Percentiles rank a stretch among this genome's conserved stretches.
Conservation (phyloP, 2,113 vertebrate genomes). For the Morone saxatilis region DNA sequence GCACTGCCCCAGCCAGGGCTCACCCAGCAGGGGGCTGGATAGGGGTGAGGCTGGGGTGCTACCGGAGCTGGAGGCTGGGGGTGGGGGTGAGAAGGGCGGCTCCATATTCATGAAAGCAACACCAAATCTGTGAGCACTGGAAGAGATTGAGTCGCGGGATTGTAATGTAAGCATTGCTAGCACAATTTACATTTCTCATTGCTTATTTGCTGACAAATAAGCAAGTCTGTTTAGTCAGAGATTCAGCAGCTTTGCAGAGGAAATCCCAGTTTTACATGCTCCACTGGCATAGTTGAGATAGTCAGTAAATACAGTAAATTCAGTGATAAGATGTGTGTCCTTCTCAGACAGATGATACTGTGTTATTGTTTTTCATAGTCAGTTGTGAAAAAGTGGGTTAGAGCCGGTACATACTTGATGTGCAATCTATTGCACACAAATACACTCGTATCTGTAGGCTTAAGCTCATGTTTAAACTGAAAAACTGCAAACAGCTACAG, state of each 20-base stretch:
- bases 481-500: conserved; percentile 63
- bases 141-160: conserved; percentile 37
- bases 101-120: conserved; percentile 70
- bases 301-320: conserved; percentile 36
- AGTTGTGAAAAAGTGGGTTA: conserved; percentile 8
- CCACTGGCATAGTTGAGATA: conserved; percentile 18
- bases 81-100: conserved; percentile 62
- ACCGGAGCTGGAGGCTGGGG: conserved; percentile 66
- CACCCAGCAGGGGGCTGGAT: conserved; percentile 80
- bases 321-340: conserved; percentile 35
- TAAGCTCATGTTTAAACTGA: conserved; percentile 53
- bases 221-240: conserved; percentile 26
- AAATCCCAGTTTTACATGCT: conserved; percentile 26
- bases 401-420: conserved; percentile 25
- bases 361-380: conserved; percentile 30
- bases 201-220: conserved; percentile 50
- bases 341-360: conserved; percentile 29
- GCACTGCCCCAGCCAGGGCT: conserved; percentile 76
- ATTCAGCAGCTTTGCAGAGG: conserved; percentile 32
- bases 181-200: conserved; percentile 16
- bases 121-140: conserved; percentile 41
- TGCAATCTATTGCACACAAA: conserved; percentile 38
- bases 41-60: conserved; percentile 71
- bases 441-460: conserved; percentile 20
- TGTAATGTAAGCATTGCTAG: neutral